Base-by-base conservation (phyloP, 2,797 vertebrate species). In the Anniella stebbinsi region DNA sequence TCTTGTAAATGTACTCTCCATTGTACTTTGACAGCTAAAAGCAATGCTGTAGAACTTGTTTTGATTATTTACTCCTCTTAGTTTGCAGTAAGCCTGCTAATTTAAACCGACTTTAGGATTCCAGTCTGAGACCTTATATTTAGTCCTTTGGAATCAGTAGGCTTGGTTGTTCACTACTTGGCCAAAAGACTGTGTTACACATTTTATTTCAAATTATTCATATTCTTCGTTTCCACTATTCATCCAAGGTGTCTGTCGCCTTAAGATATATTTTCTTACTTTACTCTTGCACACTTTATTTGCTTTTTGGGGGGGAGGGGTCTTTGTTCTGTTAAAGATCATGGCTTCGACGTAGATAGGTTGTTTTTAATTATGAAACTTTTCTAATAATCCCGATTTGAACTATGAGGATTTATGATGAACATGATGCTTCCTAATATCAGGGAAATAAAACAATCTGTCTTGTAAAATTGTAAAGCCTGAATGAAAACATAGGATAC, bases 21-120 rank as follows among this genome's bases (percentile, higher is more conserved):
- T n/a, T 88, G 90, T 89, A 70, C 85, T 92, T 92, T 69, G 78
- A 66, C 93, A 75, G 73, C 41, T 28, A 41, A 86, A 75, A 33
- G 51, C 33, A 72, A 36, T 23, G 25, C 36, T 86, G 54, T 76
- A 63, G 72, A 66, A 57, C 23, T 13, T 77, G n/a, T 17, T 63
- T 63, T 30, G 38, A 30, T 41, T 63, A 72, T 70, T 54, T 85
- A 57, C 36, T 73, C n/a, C 51, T 86, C 2, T 60, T 86, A 54
- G 4, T 13, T 85, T 72, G 83, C 30, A 72, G 33, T n/a, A 72
- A 72, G 21, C 1, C 10, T n/a, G 9, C 17, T 54, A 72, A 70
- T 84, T 70, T 48, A 84, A 67, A 70, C 3, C 70, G 6, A 6
- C 18, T 54, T 41, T 72, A 54, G 33, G 9, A 85, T 54, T 66